phyloP scores from a whole-genome alignment of 2,888 invertebrate genomes.

The Aproaerema taeniolella region DNA sequence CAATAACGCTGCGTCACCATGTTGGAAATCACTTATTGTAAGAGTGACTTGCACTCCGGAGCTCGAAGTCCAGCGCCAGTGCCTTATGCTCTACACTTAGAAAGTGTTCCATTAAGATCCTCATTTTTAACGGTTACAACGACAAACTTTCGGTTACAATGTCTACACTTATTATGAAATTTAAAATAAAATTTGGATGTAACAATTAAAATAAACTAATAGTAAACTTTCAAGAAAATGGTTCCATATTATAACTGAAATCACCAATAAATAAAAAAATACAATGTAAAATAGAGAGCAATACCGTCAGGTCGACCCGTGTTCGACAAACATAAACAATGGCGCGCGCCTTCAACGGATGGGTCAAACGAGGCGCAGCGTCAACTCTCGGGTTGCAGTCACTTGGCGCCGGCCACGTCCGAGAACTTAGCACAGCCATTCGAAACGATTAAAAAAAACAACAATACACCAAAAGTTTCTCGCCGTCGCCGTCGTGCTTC shows the following conservation, averaged over 20 bases:
- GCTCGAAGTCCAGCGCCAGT: conserved; percentile 62
- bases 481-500: conserved; percentile 39
- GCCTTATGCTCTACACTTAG: conserved; percentile 50
- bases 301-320: conserved; percentile 22
- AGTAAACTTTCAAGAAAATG: no score
- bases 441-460: conserved; percentile 45
- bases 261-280: no score
- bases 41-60: conserved; percentile 66
- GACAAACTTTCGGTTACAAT: neutral
- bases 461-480: conserved; percentile 40
- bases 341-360: conserved; percentile 46
- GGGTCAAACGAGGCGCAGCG: conserved; percentile 67
- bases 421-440: conserved; percentile 61
- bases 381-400: conserved; percentile 68
- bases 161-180: neutral
- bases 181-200: neutral
- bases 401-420: conserved; percentile 59
- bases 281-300: neutral
- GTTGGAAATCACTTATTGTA: conserved; percentile 76
- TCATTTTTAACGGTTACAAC: conserved; percentile 32
- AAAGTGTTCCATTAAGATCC: conserved; percentile 32
- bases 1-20: conserved; percentile 68
- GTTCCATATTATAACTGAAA: no score
- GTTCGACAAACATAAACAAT: conserved; percentile 62
- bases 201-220: neutral